Evolutionary conservation across 2,888 invertebrate species (phyloP).

Genomic region (Diarsia brunnea): DNA sequence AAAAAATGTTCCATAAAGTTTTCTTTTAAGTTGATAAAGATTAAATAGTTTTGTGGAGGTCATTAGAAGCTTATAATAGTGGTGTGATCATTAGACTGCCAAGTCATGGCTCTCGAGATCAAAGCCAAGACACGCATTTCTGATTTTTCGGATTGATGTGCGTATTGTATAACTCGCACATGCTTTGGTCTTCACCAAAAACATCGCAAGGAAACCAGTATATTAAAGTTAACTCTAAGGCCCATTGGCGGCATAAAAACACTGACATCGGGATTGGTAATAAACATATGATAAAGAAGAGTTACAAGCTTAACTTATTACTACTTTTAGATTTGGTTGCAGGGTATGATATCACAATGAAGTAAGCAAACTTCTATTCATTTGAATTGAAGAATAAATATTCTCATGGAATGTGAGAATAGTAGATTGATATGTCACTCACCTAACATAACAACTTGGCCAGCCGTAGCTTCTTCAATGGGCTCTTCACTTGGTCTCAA

Average conservation of each 20-base stretch:
- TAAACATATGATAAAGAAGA: too few species aligned
- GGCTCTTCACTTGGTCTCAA: conserved; percentile 94
- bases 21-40: not conserved
- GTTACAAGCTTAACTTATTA: not conserved
- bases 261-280: too few species aligned
- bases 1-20: not conserved
- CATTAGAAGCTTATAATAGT: not conserved
- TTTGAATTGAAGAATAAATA: not conserved
- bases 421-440: conserved; percentile 67
- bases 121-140: too few species aligned
- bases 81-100: too few species aligned
- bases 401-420: not conserved
- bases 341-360: too few species aligned
- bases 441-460: conserved; percentile 97
- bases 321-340: not conserved
- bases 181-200: too few species aligned
- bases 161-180: too few species aligned
- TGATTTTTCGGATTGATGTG: too few species aligned
- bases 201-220: too few species aligned
- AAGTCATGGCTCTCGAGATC: too few species aligned
- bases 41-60: not conserved
- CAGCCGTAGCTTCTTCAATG: conserved; percentile 93
- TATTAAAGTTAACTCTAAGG: too few species aligned
- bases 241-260: too few species aligned
- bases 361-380: not conserved